A percentile compares a stretch with the other conserved stretches of the same genome.
phyloP scores from a whole-genome alignment of 2,888 invertebrate species.

The Eristalis pertinax region DNA sequence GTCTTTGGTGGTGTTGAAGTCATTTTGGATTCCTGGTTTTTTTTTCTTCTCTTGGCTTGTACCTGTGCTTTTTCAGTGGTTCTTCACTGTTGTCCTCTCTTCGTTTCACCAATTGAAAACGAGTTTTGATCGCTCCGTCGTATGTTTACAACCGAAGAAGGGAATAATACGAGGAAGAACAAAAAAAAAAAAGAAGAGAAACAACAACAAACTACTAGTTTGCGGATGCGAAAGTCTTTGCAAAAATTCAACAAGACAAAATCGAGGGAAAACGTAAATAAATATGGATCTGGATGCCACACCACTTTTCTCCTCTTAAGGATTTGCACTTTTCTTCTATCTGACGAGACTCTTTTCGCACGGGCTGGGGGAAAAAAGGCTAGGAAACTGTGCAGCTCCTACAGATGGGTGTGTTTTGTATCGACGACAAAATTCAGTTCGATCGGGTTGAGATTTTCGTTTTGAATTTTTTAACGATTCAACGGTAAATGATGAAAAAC shows the following conservation, averaged over 20 bases:
- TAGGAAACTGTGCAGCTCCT: constrained; percentile 19
- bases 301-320: background rate
- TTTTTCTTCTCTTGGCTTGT: constrained; percentile 21
- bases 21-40: constrained; percentile 77
- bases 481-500: background rate
- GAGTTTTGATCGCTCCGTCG: constrained; percentile 33
- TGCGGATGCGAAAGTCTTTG: constrained; percentile 12
- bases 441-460: constrained; percentile 12
- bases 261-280: constrained; percentile 40
- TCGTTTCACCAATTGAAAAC: constrained; percentile 31
- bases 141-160: constrained; percentile 32
- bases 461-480: background rate
- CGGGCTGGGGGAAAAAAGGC: constrained; percentile 14
- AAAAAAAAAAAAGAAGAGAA: too few species aligned
- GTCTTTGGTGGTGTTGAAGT: constrained; percentile 80
- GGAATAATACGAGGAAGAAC: constrained; percentile 3
- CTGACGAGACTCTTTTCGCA: background rate
- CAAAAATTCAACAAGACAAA: constrained; percentile 20
- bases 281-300: constrained; percentile 16
- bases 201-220: constrained; percentile 8
- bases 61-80: too few species aligned
- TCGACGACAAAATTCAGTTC: background rate
- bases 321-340: constrained; percentile 17
- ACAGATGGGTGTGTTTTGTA: constrained; percentile 39
- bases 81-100: constrained; percentile 10